These are phyloP conservation scores for Antennarius striatus DNA, from an alignment of 2,113 vertebrate species.

Conservation along the genomic window DNA sequence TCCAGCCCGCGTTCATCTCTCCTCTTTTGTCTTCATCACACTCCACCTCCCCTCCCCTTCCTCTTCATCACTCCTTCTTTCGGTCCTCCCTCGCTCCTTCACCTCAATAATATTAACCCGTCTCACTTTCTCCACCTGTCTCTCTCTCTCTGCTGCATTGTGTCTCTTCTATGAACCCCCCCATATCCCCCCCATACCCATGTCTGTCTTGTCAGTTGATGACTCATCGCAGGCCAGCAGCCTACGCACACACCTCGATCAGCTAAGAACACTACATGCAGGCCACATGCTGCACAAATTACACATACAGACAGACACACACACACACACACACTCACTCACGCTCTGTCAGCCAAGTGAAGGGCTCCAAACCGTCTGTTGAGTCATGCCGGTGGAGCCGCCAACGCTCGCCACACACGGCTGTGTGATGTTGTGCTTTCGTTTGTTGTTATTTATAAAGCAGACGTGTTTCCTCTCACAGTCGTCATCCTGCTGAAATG, in stretches of 20 bases:
- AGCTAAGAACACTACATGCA: slow-evolving; percentile 41
- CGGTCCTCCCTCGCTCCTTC: neutral
- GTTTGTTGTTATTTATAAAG: too few species aligned
- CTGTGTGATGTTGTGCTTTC: too few species aligned
- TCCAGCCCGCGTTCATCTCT: neutral
- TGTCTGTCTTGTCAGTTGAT: slow-evolving; percentile 62
- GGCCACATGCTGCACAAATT: slow-evolving; percentile 60
- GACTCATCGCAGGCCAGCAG: slow-evolving; percentile 61
- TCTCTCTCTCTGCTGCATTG: slow-evolving; percentile 27
- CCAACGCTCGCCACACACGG: too few species aligned
- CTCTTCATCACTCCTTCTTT: neutral
- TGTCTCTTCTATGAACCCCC: slow-evolving; percentile 5
- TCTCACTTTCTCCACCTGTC: slow-evolving; percentile 15
- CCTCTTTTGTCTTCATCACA: neutral
- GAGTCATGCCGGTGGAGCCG: slow-evolving; percentile 51
- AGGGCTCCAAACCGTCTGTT: slow-evolving; percentile 53
- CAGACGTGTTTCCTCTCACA: too few species aligned
- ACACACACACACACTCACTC: neutral
- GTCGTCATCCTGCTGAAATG: too few species aligned
- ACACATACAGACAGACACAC: slow-evolving; percentile 10
- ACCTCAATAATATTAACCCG: too few species aligned
- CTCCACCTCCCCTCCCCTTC: neutral
- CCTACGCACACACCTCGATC: slow-evolving; percentile 39
- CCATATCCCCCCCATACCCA: slow-evolving; percentile 1
- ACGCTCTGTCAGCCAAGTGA: slow-evolving; percentile 55